Conservation (phyloP, 2,888 invertebrate genomes). For the Onchidella celtica region DNA sequence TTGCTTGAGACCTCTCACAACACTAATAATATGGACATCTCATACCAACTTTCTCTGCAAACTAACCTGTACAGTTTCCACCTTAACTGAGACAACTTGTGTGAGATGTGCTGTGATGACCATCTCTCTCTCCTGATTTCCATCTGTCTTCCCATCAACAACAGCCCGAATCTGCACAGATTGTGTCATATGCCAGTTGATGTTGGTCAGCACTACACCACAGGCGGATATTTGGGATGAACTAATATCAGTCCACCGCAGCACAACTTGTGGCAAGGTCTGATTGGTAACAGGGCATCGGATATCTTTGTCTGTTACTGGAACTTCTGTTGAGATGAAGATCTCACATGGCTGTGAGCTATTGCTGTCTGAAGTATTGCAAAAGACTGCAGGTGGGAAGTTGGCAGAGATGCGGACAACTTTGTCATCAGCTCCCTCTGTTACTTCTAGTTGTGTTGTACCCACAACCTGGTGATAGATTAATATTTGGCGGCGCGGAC, state of each 20-base stretch:
- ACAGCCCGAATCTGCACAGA: slow-evolving; percentile 58
- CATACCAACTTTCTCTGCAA: neutral
- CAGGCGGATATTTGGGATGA: slow-evolving; percentile 44
- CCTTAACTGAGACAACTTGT: slow-evolving; percentile 8
- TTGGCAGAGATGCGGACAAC: slow-evolving; percentile 54
- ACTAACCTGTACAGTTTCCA: slow-evolving; percentile 36
- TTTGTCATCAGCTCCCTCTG: slow-evolving; percentile 58
- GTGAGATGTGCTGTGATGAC: slow-evolving; percentile 36
- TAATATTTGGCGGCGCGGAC: no score
- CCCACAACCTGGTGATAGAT: slow-evolving; percentile 43
- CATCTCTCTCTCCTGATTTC: slow-evolving; percentile 54
- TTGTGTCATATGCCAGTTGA: slow-evolving; percentile 56
- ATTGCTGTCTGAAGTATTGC: slow-evolving; percentile 44
- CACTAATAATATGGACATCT: no score
- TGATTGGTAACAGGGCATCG: slow-evolving; percentile 46
- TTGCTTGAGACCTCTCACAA: no score
- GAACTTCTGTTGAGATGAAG: slow-evolving; percentile 31
- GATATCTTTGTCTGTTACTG: slow-evolving; percentile 44
- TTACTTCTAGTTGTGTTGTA: slow-evolving; percentile 48
- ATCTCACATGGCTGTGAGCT: slow-evolving; percentile 22
- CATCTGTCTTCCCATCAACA: slow-evolving; percentile 60
- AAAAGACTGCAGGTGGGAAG: slow-evolving; percentile 60
- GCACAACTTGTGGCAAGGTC: slow-evolving; percentile 51
- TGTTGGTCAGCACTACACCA: slow-evolving; percentile 55
- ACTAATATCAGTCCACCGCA: slow-evolving; percentile 39